Evolutionary conservation across 2,113 vertebrate genomes (phyloP).

Genomic region (Lepisosteus oculatus): DNA sequence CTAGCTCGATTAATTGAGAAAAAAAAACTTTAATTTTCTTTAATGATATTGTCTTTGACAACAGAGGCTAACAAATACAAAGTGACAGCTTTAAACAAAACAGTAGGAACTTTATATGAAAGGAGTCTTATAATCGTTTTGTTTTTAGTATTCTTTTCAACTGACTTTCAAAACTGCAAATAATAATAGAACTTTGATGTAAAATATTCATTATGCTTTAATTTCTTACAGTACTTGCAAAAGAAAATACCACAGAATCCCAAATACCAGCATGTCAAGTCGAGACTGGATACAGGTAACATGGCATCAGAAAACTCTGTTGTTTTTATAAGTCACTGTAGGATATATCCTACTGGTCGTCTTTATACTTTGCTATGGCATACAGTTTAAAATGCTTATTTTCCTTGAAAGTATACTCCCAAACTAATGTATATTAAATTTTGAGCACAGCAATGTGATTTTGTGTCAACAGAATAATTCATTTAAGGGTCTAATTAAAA

Average conservation of each 20-base stretch:
- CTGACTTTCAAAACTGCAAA: constrained; percentile 19
- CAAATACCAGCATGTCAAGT: constrained; percentile 81
- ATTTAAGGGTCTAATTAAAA: too few relatives aligned
- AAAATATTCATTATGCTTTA: neutral
- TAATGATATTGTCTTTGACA: too few relatives aligned
- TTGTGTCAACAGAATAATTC: too few relatives aligned
- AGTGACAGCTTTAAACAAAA: neutral
- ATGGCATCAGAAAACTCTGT: neutral
- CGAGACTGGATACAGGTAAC: constrained; percentile 86
- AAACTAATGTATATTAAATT: too few relatives aligned
- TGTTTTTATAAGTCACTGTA: too few relatives aligned
- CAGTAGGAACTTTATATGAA: neutral
- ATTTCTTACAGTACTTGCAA: constrained; percentile 71
- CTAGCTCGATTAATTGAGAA: too few relatives aligned
- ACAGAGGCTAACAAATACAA: neutral
- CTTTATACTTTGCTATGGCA: too few relatives aligned
- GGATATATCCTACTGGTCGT: too few relatives aligned
- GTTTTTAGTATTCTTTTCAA: neutral
- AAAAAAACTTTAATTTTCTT: too few relatives aligned
- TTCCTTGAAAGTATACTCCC: too few relatives aligned
- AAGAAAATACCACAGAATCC: constrained; percentile 84
- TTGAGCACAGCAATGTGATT: too few relatives aligned
- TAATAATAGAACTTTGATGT: constrained; percentile 10
- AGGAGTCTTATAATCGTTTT: neutral
- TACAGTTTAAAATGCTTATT: too few relatives aligned